phyloP scores from a whole-genome alignment of 92 coral and sea anemone genomes.

The Bergia puertoricense region DNA sequence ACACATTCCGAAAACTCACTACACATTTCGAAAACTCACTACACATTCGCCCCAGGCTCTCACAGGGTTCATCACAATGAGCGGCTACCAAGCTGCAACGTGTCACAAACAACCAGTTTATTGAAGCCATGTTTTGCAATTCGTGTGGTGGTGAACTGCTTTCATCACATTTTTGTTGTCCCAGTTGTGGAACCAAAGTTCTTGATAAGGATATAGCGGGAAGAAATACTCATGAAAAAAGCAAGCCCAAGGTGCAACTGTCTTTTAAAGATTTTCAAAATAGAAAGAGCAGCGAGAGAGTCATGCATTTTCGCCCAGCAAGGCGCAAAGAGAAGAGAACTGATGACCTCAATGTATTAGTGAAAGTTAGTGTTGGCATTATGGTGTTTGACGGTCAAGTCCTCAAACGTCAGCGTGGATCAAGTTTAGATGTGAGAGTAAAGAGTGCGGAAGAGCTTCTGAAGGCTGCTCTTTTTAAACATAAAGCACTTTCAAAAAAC shows the following conservation, averaged over 20 bases:
- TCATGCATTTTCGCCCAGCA: neutral
- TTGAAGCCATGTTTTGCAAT: constrained; percentile 30
- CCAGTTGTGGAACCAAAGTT: constrained; percentile 42
- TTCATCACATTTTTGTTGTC: constrained; percentile 22
- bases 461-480: constrained; percentile 24
- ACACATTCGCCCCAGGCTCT: constrained; percentile 38
- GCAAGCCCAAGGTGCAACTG: neutral
- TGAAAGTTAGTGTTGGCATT: neutral
- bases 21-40: neutral
- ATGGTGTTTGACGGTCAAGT: neutral
- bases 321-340: constrained; percentile 8
- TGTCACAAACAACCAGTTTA: neutral
- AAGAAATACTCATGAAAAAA: neutral
- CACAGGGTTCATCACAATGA: neutral
- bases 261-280: neutral
- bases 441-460: constrained; percentile 7
- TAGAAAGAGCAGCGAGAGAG: neutral
- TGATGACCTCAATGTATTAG: neutral
- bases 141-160: constrained; percentile 41
- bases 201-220: neutral
- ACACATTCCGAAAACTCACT: neutral
- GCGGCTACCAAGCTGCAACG: neutral
- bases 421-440: neutral
- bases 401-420: constrained; percentile 1
- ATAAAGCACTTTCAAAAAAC: constrained; percentile 49